Base-by-base conservation (phyloP, 2,888 invertebrate species). In the Pseudococcus viburni region DNA sequence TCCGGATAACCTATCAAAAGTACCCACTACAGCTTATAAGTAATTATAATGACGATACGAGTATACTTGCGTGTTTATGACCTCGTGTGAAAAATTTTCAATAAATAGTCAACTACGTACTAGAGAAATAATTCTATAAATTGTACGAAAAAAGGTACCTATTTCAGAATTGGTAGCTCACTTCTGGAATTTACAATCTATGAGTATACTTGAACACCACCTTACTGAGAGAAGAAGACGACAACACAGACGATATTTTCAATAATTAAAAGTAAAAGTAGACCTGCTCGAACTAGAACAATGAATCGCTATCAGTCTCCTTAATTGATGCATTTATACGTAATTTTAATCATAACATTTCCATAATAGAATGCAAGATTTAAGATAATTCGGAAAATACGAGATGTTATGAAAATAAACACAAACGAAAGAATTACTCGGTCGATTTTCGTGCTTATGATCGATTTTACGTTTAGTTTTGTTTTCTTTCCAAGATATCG, bases 31-130 rank as follows among this genome's bases (percentile, higher is more conserved):
- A n/a, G 11, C 0, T 51, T 55, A n/a, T 3, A n/a, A n/a, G n/a
- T n/a, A 55, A 55, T 55, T n/a, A 55, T 55, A n/a, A 55, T n/a
- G 55, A 55, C n/a, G 55, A 55, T 55, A 55, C 51, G 51, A 51
- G 11, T 51, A 15, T 51, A 51, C 51, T 51, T 12, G 15, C 11
- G 11, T 51, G 51, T 15, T 51, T 15, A 51, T 51, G 15, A 51
- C 15, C 51, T 51, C 51, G 51, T 51, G 51, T 51, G 51, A 51
- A 51, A 15, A 51, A 51, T 51, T 51, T 33, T 51, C 12, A 51
- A 51, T 51, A 12, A 15, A 42, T 42, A 42, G 0, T 9, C 0
- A 42, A 42, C 42, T 42, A 51, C 4, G 51, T 51, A 12, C 51
- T 15, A 51, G 0, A 51, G 15, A 51, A 51, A 12, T 51, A 15